Percentiles rank a stretch among this genome's conserved stretches.
Evolutionary conservation across 2,888 invertebrate species (phyloP).

Genomic region (Leucania comma): DNA sequence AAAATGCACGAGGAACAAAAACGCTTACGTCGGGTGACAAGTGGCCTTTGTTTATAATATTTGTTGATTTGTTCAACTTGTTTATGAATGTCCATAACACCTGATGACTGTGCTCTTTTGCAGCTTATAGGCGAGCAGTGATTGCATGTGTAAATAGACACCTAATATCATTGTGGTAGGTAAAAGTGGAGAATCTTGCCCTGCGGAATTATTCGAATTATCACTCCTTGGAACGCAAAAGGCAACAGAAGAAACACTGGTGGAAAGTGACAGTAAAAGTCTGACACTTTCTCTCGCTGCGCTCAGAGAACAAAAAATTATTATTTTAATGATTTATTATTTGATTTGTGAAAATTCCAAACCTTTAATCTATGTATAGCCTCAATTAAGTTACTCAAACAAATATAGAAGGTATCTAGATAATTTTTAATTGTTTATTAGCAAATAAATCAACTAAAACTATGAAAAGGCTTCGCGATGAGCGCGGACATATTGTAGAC

Average conservation of each 20-base stretch:
- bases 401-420: neutral
- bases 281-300: too few relatives aligned
- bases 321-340: too few relatives aligned
- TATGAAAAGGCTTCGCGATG: neutral
- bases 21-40: constrained; percentile 89
- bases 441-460: neutral
- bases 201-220: too few relatives aligned
- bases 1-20: constrained; percentile 88
- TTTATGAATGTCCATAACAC: constrained; percentile 85
- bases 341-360: too few relatives aligned
- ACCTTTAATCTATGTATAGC: neutral
- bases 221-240: too few relatives aligned
- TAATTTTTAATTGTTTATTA: neutral
- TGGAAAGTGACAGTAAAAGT: too few relatives aligned
- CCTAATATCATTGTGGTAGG: constrained; percentile 58
- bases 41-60: constrained; percentile 89
- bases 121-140: constrained; percentile 65
- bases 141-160: constrained; percentile 60
- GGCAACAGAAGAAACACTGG: too few relatives aligned
- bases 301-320: too few relatives aligned
- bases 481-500: neutral
- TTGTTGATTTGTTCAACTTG: constrained; percentile 87
- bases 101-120: constrained; percentile 82
- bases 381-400: constrained; percentile 10
- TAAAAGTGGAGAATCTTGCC: constrained; percentile 11